Conservation (phyloP, 2,113 vertebrate genomes). For the Gobiocypris rarus region DNA sequence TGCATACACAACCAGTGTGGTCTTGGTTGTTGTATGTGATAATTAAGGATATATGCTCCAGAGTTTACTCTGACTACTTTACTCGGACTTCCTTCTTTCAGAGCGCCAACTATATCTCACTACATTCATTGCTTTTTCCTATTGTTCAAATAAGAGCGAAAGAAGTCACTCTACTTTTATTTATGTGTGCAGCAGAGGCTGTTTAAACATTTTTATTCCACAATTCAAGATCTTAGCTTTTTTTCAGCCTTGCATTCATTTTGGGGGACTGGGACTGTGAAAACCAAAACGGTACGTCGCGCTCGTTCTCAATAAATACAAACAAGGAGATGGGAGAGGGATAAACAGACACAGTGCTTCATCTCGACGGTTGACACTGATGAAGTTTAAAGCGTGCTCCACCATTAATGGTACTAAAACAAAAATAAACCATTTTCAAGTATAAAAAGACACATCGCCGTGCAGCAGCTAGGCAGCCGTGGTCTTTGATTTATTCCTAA, state of each 20-base stretch:
- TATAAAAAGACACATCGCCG: slow-evolving; percentile 69
- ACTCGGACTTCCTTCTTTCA: slow-evolving; percentile 54
- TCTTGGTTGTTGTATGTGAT: slow-evolving; percentile 36
- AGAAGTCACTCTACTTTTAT: slow-evolving; percentile 66
- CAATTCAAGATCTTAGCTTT: slow-evolving; percentile 52
- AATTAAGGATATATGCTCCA: slow-evolving; percentile 55
- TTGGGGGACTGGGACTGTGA: slow-evolving; percentile 51
- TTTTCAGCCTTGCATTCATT: slow-evolving; percentile 66
- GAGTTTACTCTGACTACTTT: too few species aligned
- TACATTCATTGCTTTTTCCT: slow-evolving; percentile 65
- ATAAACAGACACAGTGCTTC: slow-evolving; percentile 29
- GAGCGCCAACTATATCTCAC: slow-evolving; percentile 55
- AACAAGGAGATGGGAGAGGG: slow-evolving; percentile 33
- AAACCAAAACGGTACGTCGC: slow-evolving; percentile 59
- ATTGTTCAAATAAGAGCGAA: slow-evolving; percentile 62
- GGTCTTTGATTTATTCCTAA: slow-evolving; percentile 77
- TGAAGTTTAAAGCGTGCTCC: slow-evolving; percentile 65
- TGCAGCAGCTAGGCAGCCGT: slow-evolving; percentile 59
- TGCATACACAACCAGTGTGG: slow-evolving; percentile 13
- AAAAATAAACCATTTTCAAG: slow-evolving; percentile 75
- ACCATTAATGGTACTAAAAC: slow-evolving; percentile 75
- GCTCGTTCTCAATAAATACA: slow-evolving; percentile 2
- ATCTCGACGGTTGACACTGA: slow-evolving; percentile 55
- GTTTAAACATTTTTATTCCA: slow-evolving; percentile 64
- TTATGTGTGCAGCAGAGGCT: slow-evolving; percentile 63